Conservation (phyloP, 1,140 invertebrate species). For the Mamestra configurata region DNA sequence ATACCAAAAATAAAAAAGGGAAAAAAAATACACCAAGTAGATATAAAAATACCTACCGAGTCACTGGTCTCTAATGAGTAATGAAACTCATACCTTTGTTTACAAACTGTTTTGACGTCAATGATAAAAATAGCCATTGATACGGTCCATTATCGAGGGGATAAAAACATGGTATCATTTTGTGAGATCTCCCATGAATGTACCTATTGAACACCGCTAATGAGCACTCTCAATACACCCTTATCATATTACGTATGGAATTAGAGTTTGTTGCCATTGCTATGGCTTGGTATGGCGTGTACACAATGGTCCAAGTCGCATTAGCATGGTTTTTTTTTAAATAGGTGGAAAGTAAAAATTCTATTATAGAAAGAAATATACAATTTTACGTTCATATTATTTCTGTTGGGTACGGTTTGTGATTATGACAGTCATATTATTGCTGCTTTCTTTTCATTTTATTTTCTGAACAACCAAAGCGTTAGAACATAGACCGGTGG, state of each 20-base stretch:
- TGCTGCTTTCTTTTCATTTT: too few relatives aligned
- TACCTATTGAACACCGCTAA: constrained; percentile 18
- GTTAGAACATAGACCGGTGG: too few relatives aligned
- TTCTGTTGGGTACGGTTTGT: too few relatives aligned
- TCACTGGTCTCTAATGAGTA: neutral
- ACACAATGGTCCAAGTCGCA: neutral
- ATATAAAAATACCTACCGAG: neutral
- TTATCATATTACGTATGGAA: constrained; percentile 24
- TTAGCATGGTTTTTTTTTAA: neutral
- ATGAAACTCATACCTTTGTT: neutral
- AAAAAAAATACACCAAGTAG: too few relatives aligned
- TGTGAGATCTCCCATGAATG: neutral
- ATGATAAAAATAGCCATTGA: constrained; percentile 29
- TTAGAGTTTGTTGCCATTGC: neutral
- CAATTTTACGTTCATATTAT: too few relatives aligned
- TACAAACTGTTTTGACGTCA: neutral
- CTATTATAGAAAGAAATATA: too few relatives aligned
- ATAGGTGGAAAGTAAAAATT: too few relatives aligned
- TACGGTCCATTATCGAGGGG: constrained; percentile 4
- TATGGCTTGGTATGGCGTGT: neutral
- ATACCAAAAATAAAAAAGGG: too few relatives aligned
- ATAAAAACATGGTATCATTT: constrained; percentile 27
- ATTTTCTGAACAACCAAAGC: too few relatives aligned
- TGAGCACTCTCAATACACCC: neutral
- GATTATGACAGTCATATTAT: too few relatives aligned